phyloP scores from a whole-genome alignment of 2,797 vertebrate genomes.

The Esox masquinongy region DNA sequence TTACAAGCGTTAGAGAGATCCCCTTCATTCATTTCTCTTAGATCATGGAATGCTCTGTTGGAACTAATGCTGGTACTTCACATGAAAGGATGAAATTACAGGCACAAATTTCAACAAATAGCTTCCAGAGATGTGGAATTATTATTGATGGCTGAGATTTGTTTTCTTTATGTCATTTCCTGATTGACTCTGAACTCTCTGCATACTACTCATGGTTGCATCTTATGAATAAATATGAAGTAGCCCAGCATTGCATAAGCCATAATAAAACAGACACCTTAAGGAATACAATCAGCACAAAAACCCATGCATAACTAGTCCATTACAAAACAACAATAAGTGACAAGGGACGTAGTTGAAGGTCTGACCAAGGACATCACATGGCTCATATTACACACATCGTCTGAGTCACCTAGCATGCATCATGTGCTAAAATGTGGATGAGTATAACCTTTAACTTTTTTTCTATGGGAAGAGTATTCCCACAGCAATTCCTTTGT shows the following conservation, averaged over 20 bases:
- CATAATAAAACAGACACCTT: neutral
- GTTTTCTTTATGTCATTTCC: neutral
- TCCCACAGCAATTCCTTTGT: neutral
- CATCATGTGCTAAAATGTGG: neutral
- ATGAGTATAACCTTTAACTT: neutral
- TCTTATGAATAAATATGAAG: neutral
- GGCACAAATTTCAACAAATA: neutral
- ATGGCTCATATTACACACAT: neutral
- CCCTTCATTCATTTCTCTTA: neutral
- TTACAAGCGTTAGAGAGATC: slow-evolving; percentile 52
- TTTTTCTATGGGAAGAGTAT: neutral
- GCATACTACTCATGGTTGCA: neutral
- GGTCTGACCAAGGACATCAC: neutral
- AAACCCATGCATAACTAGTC: neutral
- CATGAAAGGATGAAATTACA: neutral
- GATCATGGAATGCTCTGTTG: neutral
- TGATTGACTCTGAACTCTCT: neutral
- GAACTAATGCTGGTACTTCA: neutral
- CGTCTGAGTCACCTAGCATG: neutral
- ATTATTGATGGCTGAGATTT: neutral
- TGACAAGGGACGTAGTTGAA: neutral
- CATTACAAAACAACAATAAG: neutral
- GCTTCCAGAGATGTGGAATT: neutral
- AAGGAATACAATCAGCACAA: neutral
- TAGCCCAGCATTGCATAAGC: neutral